Percentiles rank a stretch among this genome's conserved stretches.
These are phyloP conservation scores for Noctilio leporinus DNA, from an alignment of 2,113 vertebrate genomes.

Conservation along the genomic window DNA sequence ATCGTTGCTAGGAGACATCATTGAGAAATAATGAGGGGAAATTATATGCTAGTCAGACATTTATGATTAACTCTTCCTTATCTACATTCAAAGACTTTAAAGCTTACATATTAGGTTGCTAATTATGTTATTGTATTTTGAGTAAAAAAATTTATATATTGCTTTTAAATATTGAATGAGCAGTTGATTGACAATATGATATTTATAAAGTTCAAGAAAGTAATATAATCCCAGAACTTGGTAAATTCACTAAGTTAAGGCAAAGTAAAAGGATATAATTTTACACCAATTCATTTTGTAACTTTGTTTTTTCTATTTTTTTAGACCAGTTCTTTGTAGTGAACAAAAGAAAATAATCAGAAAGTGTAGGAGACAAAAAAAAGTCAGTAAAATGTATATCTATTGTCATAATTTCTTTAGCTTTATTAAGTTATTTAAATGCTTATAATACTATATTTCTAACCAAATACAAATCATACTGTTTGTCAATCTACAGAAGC, in stretches of 20 bases:
- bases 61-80: background rate
- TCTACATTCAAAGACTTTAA: background rate
- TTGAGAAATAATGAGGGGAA: background rate
- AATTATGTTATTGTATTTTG: background rate
- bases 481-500: background rate
- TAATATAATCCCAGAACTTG: background rate
- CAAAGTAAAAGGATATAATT: background rate
- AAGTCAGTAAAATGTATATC: background rate
- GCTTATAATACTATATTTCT: background rate
- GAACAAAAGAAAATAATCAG: background rate
- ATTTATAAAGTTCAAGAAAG: background rate
- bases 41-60: background rate
- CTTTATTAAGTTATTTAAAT: background rate
- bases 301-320: background rate
- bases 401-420: background rate
- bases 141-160: background rate
- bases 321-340: background rate
- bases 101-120: background rate
- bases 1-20: conserved; percentile 22
- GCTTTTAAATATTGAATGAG: background rate
- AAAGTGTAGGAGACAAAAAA: background rate
- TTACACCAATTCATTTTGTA: background rate
- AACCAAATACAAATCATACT: background rate
- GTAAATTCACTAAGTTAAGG: background rate
- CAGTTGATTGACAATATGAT: background rate